phyloP scores from a whole-genome alignment of 1,140 invertebrate species.

The Procambarus virginalis region DNA sequence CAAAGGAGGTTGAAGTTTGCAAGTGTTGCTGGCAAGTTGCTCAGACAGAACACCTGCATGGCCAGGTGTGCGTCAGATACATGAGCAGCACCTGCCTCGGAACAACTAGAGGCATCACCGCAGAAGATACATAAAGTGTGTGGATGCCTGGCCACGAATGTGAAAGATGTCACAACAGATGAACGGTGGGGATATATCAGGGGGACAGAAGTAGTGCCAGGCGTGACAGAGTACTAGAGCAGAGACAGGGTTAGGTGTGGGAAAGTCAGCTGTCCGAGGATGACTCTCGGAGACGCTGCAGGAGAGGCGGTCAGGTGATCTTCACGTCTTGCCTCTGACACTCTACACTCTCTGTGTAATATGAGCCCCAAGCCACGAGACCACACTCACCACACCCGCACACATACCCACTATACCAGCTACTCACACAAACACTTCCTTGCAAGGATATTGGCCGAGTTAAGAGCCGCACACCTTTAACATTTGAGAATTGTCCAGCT shows the following conservation, averaged over 20 bases:
- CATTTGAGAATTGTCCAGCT: slow-evolving; percentile 21
- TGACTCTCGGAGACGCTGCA: not conserved
- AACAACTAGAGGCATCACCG: too few relatives aligned
- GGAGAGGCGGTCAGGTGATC: slow-evolving; percentile 20
- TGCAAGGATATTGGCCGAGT: not conserved
- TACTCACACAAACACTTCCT: not conserved
- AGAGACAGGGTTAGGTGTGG: not conserved
- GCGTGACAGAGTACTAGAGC: not conserved
- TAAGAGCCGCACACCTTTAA: slow-evolving; percentile 22
- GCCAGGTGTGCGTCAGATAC: too few relatives aligned
- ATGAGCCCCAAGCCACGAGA: not conserved
- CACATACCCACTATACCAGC: not conserved
- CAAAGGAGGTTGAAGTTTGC: too few relatives aligned
- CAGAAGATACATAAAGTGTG: too few relatives aligned
- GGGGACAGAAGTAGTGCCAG: not conserved
- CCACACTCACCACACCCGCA: slow-evolving; percentile 1
- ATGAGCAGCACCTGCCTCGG: too few relatives aligned
- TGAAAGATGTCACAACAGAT: too few relatives aligned
- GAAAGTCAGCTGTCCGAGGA: not conserved
- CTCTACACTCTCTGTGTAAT: slow-evolving; percentile 12
- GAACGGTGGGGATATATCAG: too few relatives aligned
- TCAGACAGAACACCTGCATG: too few relatives aligned
- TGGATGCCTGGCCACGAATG: too few relatives aligned
- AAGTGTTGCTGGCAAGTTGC: too few relatives aligned
- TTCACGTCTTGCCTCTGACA: not conserved